Evolutionary conservation across 2,113 vertebrate genomes (phyloP).

Genomic region (Chlamydotis undulata): DNA sequence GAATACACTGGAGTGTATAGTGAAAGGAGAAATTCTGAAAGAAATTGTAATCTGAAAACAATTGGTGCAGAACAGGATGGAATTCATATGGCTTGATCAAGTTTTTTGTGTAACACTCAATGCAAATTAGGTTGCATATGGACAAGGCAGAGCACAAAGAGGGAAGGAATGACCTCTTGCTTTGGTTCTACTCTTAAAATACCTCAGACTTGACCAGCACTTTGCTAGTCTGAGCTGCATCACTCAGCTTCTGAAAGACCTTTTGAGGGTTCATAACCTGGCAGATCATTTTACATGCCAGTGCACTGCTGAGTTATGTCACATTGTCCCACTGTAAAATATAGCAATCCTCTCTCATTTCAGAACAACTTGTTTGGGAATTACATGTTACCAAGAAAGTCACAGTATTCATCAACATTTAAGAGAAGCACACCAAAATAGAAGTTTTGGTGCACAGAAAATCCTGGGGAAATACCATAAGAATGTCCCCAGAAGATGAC

Average conservation of each 20-base stretch:
- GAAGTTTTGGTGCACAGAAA: neutral
- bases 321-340: neutral
- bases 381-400: neutral
- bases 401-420: neutral
- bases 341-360: neutral
- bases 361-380: neutral
- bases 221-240: neutral
- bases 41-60: neutral
- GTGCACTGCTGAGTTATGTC: neutral
- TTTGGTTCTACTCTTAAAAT: neutral
- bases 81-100: neutral
- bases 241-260: neutral
- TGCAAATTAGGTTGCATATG: neutral
- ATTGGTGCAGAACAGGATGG: neutral
- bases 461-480: neutral
- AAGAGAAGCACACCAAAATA: neutral
- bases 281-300: neutral
- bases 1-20: neutral
- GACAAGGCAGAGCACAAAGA: neutral
- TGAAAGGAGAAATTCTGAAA: neutral
- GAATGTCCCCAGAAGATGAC: neutral
- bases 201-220: neutral
- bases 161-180: neutral
- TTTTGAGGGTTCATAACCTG: neutral
- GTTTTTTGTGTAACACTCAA: neutral